Conservation (phyloP, 2,797 vertebrate species). For the Anableps anableps region DNA sequence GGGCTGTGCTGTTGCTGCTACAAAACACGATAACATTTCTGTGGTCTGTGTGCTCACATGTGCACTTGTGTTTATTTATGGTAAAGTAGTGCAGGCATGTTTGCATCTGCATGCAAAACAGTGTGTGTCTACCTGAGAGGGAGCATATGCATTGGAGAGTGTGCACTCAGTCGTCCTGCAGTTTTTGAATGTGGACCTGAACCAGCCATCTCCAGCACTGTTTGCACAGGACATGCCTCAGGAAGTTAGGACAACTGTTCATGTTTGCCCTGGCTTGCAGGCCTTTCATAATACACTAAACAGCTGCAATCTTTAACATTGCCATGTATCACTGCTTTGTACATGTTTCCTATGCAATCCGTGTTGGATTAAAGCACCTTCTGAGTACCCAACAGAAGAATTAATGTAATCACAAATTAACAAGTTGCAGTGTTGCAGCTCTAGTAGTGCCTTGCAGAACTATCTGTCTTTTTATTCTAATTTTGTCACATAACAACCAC, state of each 20-base stretch:
- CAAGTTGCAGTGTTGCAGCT: neutral
- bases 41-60: slow-evolving; percentile 43
- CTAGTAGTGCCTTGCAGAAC: neutral
- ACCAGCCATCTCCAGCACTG: slow-evolving; percentile 79
- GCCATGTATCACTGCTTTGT: slow-evolving; percentile 76
- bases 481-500: neutral
- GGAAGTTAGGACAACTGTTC: slow-evolving; percentile 86
- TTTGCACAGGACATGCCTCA: slow-evolving; percentile 87
- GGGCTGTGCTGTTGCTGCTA: slow-evolving; percentile 11
- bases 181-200: slow-evolving; percentile 61
- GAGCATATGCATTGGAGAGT: slow-evolving; percentile 37
- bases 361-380: slow-evolving; percentile 29
- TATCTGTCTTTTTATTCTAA: neutral
- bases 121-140: slow-evolving; percentile 35
- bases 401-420: slow-evolving; percentile 25
- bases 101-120: slow-evolving; percentile 42
- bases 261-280: slow-evolving; percentile 82
- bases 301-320: slow-evolving; percentile 82
- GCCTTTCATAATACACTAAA: slow-evolving; percentile 79
- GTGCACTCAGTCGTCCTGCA: slow-evolving; percentile 53
- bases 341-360: slow-evolving; percentile 61
- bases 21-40: slow-evolving; percentile 33
- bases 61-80: slow-evolving; percentile 53
- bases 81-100: slow-evolving; percentile 33
- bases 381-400: slow-evolving; percentile 22